A percentile compares a stretch with the other conserved stretches of the same genome.
phyloP scores from a whole-genome alignment of 2,888 invertebrate genomes.

The Busseola fusca region DNA sequence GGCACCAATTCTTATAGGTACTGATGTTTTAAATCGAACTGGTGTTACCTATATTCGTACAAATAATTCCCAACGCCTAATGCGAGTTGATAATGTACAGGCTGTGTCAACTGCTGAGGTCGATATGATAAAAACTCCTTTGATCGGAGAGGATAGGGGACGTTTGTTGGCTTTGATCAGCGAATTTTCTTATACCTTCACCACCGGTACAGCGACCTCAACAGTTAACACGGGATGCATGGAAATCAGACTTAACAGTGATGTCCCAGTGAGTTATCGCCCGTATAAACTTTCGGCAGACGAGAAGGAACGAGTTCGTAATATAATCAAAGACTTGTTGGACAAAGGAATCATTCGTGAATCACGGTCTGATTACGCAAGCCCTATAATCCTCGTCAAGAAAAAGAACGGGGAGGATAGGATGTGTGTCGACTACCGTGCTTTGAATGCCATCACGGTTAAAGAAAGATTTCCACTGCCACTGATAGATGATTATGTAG shows the following conservation, averaged over 20 bases:
- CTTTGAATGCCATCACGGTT: background rate
- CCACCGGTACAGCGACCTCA: background rate
- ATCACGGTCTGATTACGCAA: background rate
- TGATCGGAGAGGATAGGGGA: background rate
- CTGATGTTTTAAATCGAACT: no score
- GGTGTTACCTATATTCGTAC: no score
- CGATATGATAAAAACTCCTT: background rate
- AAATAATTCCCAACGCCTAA: no score
- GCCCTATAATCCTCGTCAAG: slow-evolving; percentile 5
- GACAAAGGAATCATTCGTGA: slow-evolving; percentile 1
- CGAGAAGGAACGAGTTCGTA: background rate
- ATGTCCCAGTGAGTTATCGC: background rate
- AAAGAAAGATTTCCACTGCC: no score
- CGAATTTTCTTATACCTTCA: background rate
- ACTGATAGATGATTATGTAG: no score
- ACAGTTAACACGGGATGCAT: slow-evolving; percentile 5
- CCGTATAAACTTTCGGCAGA: slow-evolving; percentile 1
- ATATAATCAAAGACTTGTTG: background rate
- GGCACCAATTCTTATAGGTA: no score
- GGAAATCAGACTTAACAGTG: background rate
- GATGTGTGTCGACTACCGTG: slow-evolving; percentile 1
- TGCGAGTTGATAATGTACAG: background rate
- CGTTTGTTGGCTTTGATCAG: background rate
- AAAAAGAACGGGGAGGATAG: slow-evolving; percentile 4
- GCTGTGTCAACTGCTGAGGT: background rate